These are phyloP conservation scores for Aphodius sticticus DNA, from an alignment of 2,888 invertebrate genomes.

Conservation along the genomic window DNA sequence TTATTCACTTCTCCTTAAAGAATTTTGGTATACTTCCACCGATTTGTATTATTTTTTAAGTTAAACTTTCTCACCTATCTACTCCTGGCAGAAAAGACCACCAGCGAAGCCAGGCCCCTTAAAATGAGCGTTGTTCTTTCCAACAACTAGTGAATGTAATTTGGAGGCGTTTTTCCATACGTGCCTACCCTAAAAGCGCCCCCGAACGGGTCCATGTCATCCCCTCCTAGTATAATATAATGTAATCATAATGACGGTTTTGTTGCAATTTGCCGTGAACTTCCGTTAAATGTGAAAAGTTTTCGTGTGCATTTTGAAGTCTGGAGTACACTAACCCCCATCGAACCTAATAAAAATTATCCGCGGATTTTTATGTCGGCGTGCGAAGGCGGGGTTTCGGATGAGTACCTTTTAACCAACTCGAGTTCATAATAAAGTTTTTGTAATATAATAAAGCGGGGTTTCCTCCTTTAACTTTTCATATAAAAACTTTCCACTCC, in stretches of 20 bases:
- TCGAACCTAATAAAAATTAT: not conserved
- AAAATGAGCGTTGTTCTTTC: too few species aligned
- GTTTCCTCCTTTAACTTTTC: constrained; percentile 19
- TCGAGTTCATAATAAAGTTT: not conserved
- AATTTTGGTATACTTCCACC: too few species aligned
- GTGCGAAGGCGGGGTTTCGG: not conserved
- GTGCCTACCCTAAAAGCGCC: too few species aligned
- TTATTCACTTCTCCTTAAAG: too few species aligned
- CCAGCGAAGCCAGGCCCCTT: too few species aligned
- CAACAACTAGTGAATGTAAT: too few species aligned
- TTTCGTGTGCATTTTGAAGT: not conserved
- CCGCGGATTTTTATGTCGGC: not conserved
- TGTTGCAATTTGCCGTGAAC: not conserved
- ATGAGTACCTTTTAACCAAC: constrained; percentile 4
- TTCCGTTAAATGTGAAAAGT: not conserved
- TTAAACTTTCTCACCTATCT: too few species aligned
- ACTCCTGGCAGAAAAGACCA: too few species aligned
- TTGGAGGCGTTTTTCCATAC: too few species aligned
- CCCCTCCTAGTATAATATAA: too few species aligned
- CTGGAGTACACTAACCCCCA: not conserved
- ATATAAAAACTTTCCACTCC: constrained; percentile 17
- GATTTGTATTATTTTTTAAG: too few species aligned
- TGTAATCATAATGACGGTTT: not conserved
- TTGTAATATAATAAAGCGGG: constrained; percentile 4
- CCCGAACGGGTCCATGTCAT: too few species aligned